Evolutionary conservation across 2,888 invertebrate species (phyloP).

Genomic region (Epicampocera succincta): DNA sequence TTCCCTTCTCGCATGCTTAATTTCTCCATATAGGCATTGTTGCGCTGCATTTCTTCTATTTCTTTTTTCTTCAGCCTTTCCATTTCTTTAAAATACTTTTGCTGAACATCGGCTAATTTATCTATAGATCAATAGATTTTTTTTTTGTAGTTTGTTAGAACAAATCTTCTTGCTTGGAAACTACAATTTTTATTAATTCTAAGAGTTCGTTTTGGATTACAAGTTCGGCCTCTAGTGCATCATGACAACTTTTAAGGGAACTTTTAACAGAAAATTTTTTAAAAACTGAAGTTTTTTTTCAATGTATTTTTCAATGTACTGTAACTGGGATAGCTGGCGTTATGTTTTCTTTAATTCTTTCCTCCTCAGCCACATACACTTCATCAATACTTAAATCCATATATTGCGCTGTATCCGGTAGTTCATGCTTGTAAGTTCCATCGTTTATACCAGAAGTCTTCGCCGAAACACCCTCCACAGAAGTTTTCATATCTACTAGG

Average conservation of each 20-base stretch:
- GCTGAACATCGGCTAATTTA: conserved; percentile 15
- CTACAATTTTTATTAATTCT: conserved; percentile 11
- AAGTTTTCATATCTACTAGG: too few species aligned
- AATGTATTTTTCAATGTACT: too few species aligned
- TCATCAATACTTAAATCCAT: too few species aligned
- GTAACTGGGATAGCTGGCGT: too few species aligned
- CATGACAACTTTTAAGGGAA: conserved; percentile 7
- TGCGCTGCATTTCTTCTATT: conserved; percentile 13
- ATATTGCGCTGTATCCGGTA: too few species aligned
- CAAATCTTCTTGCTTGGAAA: conserved; percentile 16
- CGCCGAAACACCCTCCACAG: too few species aligned
- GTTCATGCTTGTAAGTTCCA: too few species aligned
- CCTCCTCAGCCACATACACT: too few species aligned
- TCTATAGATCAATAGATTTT: conserved; percentile 11
- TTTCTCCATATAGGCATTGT: conserved; percentile 19
- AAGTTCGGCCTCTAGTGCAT: conserved; percentile 5
- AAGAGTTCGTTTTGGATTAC: conserved; percentile 9
- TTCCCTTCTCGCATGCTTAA: neutral
- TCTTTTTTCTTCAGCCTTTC: conserved; percentile 9
- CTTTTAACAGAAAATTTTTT: too few species aligned
- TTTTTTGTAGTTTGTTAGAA: conserved; percentile 20
- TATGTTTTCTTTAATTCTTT: too few species aligned
- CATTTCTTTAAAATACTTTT: conserved; percentile 19
- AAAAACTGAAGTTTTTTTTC: too few species aligned
- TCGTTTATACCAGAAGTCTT: too few species aligned